phyloP scores from a whole-genome alignment of 1,140 invertebrate genomes.

The Saccostrea glomerata region DNA sequence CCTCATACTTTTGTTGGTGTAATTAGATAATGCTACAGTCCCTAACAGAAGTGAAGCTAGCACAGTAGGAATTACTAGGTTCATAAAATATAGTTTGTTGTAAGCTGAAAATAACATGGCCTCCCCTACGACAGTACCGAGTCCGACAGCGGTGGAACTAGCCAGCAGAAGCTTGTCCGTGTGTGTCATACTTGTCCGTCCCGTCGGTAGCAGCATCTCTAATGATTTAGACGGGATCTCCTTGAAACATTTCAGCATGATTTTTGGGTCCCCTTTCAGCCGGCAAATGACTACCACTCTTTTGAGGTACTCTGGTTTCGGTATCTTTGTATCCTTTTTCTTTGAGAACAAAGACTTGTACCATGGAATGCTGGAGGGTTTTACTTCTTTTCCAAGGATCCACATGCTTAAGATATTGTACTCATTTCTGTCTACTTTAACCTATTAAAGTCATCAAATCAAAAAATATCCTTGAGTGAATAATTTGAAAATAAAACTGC shows the following conservation, averaged over 20 bases:
- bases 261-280: slow-evolving; percentile 75
- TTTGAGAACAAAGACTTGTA: slow-evolving; percentile 58
- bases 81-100: slow-evolving; percentile 22
- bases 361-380: slow-evolving; percentile 56
- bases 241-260: slow-evolving; percentile 76
- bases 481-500: too few relatives aligned
- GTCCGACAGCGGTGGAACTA: slow-evolving; percentile 62
- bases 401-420: slow-evolving; percentile 77
- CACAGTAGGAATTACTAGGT: not conserved
- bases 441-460: slow-evolving; percentile 61
- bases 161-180: slow-evolving; percentile 69
- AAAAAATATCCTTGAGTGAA: too few relatives aligned
- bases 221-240: slow-evolving; percentile 74
- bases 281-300: slow-evolving; percentile 74
- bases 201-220: slow-evolving; percentile 76
- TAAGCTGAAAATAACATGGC: slow-evolving; percentile 67
- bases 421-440: slow-evolving; percentile 71
- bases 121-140: slow-evolving; percentile 68
- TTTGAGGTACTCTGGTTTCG: slow-evolving; percentile 73
- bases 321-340: slow-evolving; percentile 42
- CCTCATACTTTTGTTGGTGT: slow-evolving; percentile 70
- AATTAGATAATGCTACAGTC: slow-evolving; percentile 44
- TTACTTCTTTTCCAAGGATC: slow-evolving; percentile 73
- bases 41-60: not conserved
- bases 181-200: slow-evolving; percentile 69